These are phyloP conservation scores for Allochrocebus solatus DNA, from an alignment of 2,797 vertebrate genomes.

Conservation along the genomic window DNA sequence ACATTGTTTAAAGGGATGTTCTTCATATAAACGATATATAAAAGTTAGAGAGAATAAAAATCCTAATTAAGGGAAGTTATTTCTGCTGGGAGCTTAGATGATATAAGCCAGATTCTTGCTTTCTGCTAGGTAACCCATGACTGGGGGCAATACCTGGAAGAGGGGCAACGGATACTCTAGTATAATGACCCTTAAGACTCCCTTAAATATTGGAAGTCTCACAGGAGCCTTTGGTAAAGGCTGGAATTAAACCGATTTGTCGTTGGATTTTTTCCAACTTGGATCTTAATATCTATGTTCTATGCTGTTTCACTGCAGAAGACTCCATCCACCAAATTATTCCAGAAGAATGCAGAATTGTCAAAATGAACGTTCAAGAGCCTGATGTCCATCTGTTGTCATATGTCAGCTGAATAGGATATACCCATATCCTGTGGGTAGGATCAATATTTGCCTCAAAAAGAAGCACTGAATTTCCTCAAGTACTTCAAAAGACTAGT, in stretches of 20 bases:
- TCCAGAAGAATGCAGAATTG: background rate
- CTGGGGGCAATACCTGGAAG: background rate
- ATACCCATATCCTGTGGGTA: background rate
- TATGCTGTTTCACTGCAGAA: background rate
- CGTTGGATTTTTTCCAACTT: background rate
- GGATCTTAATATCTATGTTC: background rate
- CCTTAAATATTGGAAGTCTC: background rate
- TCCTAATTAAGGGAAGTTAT: background rate
- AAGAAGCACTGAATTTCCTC: background rate
- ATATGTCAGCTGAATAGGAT: background rate
- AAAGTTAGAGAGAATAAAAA: background rate
- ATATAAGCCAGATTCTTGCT: background rate
- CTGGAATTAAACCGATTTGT: background rate
- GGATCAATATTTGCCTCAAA: background rate
- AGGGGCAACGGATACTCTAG: background rate
- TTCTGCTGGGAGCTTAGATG: background rate
- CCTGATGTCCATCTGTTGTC: background rate
- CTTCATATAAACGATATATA: background rate
- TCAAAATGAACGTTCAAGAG: background rate
- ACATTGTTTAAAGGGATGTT: background rate
- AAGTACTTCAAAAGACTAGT: background rate
- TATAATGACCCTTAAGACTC: background rate
- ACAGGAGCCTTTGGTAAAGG: background rate
- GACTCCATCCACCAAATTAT: background rate
- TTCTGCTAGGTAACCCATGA: background rate